Base-by-base conservation (phyloP, 2,113 vertebrate genomes). In the Amphilophus citrinellus region DNA sequence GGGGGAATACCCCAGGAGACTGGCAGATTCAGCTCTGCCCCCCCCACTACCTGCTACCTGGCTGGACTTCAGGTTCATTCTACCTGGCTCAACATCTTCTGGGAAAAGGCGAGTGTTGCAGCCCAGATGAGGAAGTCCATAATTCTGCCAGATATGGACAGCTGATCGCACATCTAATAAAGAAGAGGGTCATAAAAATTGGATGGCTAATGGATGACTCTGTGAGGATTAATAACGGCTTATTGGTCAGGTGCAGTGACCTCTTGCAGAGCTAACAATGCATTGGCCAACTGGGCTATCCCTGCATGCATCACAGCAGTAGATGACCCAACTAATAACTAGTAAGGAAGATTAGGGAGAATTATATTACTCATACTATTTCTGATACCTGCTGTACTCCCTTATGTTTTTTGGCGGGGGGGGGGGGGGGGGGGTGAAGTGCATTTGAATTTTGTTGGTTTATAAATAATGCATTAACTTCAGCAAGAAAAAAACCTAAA, bases 1-100 rank as follows among this genome's bases (percentile, higher is more conserved):
- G 90, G 94, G 68, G 95, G 92, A 93, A 93, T 94, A 94, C 94
- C 94, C 90, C 94, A 73, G 77, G 91, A 94, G 95, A 95, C 84
- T 86, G 90, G 88, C 91, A 95, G 93, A 89, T 95, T 85, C 84
- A 86, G 78, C 88, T 61, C 73, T 61, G 10, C 20, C 57, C 57
- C 4, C 22, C 65, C 78, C 78, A 60, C 82, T 66, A 61, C 39
- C 58, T 15, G 18, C 66, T 73, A 32, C 77, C 65, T 57, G 35
- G 47, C 83, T 24, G 10, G 79, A 20, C 75, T 62, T 88, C 76
- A 87, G 91, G 91, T 91, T 78, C 79, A 7, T 79, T 80, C 76
- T 77, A 95, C 89, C 92, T 89, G 91, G 68, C 56, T 65, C 65
- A 27, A 37, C 77, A 47, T 61, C 85, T 95, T 90, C 85, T 83